Evolutionary conservation across 2,888 invertebrate species (phyloP), one percentile per base, ranked within the genome.

Genomic region (Kryphioiulus occultus): DNA sequence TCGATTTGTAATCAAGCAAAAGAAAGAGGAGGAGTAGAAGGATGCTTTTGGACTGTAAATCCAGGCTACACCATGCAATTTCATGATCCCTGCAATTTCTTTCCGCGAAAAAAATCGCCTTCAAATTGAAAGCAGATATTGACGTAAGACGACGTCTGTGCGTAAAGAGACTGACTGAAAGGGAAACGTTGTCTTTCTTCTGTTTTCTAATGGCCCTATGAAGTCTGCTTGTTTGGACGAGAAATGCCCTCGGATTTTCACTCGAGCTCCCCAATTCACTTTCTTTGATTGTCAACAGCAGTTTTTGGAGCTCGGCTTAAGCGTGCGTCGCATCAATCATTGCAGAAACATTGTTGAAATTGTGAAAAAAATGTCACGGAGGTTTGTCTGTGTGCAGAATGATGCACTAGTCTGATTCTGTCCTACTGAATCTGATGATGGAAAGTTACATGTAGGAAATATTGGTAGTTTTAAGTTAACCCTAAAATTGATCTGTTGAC

Each of bases 181-280:
- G 78, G 78, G 15, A 78, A 78, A 78, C 78, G 78, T 30, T 78
- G 78, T 78, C 78, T 30, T 78, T 78, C 78, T 59, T 22, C 59
- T 59, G 30, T 78, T 26, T 78, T 78, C 78, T 78, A 78, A 78
- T 78, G 78, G 78, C 15, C 15, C 78, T 78, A 12, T 30, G 30
- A 78, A 78, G 26, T 78, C 78, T 78, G 26, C 78, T 78, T 78
- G 78, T 78, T 78, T 78, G 78, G 78, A 78, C 78, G 78, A 78
- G 78, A 78, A 78, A 78, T 78, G 78, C 78, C 78, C 78, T 78
- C 12, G 15, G 78, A 78, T 26, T 78, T 78, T 26, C 78, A 30
- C 78, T 78, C 15, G 30, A 78, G 26, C 78, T 78, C 78, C 78
- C 30, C 78, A 30, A 78, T 26, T 78, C 78, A 30, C 26, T 30